phyloP scores from a whole-genome alignment of 2,797 vertebrate species.

The Siniperca obscura region DNA sequence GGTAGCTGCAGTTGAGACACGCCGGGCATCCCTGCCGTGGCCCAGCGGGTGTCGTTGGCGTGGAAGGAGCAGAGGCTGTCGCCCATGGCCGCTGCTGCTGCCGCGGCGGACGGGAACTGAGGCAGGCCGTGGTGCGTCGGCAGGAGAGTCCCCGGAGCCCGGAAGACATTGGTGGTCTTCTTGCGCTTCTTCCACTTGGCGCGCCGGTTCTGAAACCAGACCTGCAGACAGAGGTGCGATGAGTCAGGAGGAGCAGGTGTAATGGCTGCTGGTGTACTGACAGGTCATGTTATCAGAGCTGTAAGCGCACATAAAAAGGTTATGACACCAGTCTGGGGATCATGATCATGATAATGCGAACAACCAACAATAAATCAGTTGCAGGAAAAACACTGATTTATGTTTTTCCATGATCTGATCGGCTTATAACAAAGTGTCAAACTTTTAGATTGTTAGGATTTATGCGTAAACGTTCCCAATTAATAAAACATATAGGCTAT shows the following conservation, averaged over 20 bases:
- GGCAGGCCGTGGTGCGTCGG: conserved; percentile 93
- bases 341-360: conserved; percentile 15
- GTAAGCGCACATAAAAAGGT: conserved; percentile 34
- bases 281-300: conserved; percentile 20
- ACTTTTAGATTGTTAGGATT: too few relatives aligned
- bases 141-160: conserved; percentile 93
- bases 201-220: conserved; percentile 98
- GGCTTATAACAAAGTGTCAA: not conserved
- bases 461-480: not conserved
- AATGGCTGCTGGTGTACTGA: conserved; percentile 9
- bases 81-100: conserved; percentile 94
- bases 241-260: conserved; percentile 69
- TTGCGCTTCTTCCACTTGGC: conserved; percentile 99
- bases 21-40: conserved; percentile 91
- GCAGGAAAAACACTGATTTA: conserved; percentile 10
- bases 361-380: conserved; percentile 44
- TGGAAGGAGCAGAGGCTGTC: conserved; percentile 98
- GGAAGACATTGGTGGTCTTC: conserved; percentile 99
- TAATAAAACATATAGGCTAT: not conserved
- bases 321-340: conserved; percentile 22
- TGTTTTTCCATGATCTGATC: not conserved
- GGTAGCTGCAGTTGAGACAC: conserved; percentile 95
- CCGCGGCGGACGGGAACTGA: conserved; percentile 86
- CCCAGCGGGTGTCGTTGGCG: conserved; percentile 97
- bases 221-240: conserved; percentile 84